Evolutionary conservation across 2,113 vertebrate genomes (phyloP), one percentile per base, ranked within the genome.

Genomic region (Myotis davidii): DNA sequence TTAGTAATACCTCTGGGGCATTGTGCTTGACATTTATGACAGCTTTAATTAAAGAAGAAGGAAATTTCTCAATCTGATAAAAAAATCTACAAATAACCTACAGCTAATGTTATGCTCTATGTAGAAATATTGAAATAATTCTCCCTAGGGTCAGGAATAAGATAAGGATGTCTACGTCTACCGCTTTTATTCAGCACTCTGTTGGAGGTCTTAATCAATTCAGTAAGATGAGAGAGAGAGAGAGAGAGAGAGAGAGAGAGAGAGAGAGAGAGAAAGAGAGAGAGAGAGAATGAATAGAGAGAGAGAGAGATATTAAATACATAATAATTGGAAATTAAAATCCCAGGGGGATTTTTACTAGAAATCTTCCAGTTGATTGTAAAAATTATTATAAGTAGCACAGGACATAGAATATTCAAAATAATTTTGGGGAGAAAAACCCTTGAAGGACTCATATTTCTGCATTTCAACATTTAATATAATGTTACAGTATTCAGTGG

Each of bases 1-100:
- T 93, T 88, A 92, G 45, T 72, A 67, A 18, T 79, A 74, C 83
- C 85, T 89, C 90, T 67, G 13, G 59, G 78, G 82, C 27, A 64
- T 92, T 91, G 39, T 78, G 5, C 61, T 88, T 82, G 61, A 88
- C 45, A 73, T 82, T 90, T 85, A 82, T 42, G 25, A 74, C 78
- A 59, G 59, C 50, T 85, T 83, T 96, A 95, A 95, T 94, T 96
- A 94, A 95, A 96, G 73, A 91, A 86, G 37, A 56, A 56, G 54
- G 54, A 52, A 70, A 85, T 16, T 25, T 61, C 23, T 45, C 42
- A 74, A 29, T 45, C 72, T 74, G 72, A 74, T 74, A 74, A 74
- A 29, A 27, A 77, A 77, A 29, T 77, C 17, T 77, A 25, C 32
- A 77, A 77, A 52, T n/a, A 77, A 6, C 29, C 32, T 77, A 52